Conservation (phyloP, 2,797 vertebrate species). For the Chaenodraco wilsoni region DNA sequence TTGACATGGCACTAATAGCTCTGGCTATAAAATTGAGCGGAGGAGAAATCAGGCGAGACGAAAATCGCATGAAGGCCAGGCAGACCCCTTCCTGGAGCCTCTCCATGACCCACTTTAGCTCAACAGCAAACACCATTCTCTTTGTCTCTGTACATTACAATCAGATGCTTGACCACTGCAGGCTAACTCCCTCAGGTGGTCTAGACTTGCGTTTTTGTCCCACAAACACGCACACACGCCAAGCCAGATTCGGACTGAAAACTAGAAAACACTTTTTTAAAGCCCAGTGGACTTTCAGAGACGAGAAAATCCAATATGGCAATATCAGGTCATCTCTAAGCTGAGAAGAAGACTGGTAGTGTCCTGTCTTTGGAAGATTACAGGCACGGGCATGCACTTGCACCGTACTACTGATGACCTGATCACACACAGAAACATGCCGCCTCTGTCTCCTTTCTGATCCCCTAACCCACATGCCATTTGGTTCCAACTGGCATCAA, state of each 20-base stretch:
- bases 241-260: conserved; percentile 39
- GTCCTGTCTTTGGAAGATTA: conserved; percentile 32
- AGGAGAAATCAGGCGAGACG: conserved; percentile 65
- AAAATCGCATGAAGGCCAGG: conserved; percentile 67
- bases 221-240: conserved; percentile 21
- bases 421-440: conserved; percentile 15
- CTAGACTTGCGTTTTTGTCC: conserved; percentile 49
- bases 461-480: conserved; percentile 7
- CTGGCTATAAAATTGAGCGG: conserved; percentile 40
- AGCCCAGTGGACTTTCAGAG: conserved; percentile 26
- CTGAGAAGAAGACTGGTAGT: not conserved
- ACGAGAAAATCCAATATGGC: conserved; percentile 27
- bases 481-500: conserved; percentile 34
- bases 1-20: conserved; percentile 79
- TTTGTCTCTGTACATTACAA: conserved; percentile 78
- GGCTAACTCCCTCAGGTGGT: conserved; percentile 54
- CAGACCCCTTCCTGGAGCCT: conserved; percentile 41
- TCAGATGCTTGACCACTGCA: conserved; percentile 68
- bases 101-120: conserved; percentile 72
- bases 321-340: conserved; percentile 21
- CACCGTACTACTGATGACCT: conserved; percentile 13
- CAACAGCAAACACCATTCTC: conserved; percentile 68
- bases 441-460: conserved; percentile 18
- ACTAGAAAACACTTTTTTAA: conserved; percentile 33
- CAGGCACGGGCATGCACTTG: conserved; percentile 3